Base-by-base conservation (phyloP, 2,888 invertebrate species). In the Apodemia mormo region DNA sequence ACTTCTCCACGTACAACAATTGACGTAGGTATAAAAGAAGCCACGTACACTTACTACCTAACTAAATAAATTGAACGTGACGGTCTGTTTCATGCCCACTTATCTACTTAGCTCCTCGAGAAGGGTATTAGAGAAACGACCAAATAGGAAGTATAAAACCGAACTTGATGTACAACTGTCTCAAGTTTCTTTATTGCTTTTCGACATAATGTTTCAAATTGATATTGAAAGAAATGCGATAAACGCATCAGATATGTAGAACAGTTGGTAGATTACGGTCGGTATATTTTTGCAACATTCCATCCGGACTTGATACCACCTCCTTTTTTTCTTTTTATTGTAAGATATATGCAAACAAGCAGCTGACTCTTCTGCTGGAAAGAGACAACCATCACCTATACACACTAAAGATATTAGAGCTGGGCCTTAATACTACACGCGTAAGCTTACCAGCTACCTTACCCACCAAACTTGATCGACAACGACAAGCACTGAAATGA, bases 11-110 rank as follows among this genome's bases (percentile, higher is more conserved):
- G 71, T 68, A 71, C 69, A 68, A 71, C 70, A 68, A 71, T 72
- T 71, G 70, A 68, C 54, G 65, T 54, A 69, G 61, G 69, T 71
- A 72, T 71, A 71, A 70, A 40, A 65, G 64, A 70, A 72, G 70
- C 72, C 73, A 71, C 72, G 70, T 72, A 72, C 67, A 68, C 65
- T 65, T 66, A 69, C 66, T 67, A 68, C 70, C 69, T 74, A 74
- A 73, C 74, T 73, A 73, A 75, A 73, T 75, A 75, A 72, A 74
- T 71, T 74, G 73, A 67, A 75, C 75, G 75, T 75, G 75, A 73
- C 74, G 70, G 73, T 68, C 74, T 72, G 69, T 71, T 72, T 75
- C 73, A 72, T 72, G 70, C 69, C 71, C 72, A 68, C 72, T 70
- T 72, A 71, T 71, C 66, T 70, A 66, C 69, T 73, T 72, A 71